Percentiles rank a stretch among this genome's conserved stretches.
These are phyloP conservation scores for Sebastes umbrosus DNA, from an alignment of 2,797 vertebrate species.

Conservation along the genomic window DNA sequence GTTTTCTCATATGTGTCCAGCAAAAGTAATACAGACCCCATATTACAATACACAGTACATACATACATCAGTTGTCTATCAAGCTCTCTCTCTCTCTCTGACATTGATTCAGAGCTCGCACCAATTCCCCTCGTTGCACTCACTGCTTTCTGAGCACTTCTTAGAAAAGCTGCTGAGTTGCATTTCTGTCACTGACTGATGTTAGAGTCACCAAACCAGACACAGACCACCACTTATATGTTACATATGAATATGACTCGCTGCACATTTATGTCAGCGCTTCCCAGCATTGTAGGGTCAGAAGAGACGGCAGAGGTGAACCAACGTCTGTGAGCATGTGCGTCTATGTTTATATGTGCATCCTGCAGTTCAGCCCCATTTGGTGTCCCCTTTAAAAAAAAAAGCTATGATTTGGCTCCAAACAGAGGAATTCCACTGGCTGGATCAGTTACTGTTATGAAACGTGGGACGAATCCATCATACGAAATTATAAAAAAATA, in stretches of 20 bases:
- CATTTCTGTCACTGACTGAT: slow-evolving; percentile 19
- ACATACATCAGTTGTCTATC: background rate
- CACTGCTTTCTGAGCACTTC: background rate
- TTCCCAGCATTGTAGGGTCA: background rate
- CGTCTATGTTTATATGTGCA: background rate
- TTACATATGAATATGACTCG: background rate
- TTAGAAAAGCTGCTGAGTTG: background rate
- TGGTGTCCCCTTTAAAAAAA: background rate
- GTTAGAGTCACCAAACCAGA: background rate
- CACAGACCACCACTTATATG: background rate
- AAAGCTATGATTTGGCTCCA: background rate
- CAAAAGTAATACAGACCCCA: background rate
- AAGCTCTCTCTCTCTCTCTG: background rate
- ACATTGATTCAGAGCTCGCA: background rate
- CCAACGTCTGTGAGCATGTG: background rate
- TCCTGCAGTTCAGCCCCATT: background rate
- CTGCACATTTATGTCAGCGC: background rate
- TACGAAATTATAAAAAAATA: too few species aligned
- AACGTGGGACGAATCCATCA: too few species aligned
- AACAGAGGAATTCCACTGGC: background rate
- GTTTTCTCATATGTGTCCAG: background rate
- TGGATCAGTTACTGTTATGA: background rate
- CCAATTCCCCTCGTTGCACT: background rate
- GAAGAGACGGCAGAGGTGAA: background rate
- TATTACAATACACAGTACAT: background rate